Evolutionary conservation across 2,888 invertebrate species (phyloP), one percentile per base, ranked within the genome.

Genomic region (Coenonympha glycerion): DNA sequence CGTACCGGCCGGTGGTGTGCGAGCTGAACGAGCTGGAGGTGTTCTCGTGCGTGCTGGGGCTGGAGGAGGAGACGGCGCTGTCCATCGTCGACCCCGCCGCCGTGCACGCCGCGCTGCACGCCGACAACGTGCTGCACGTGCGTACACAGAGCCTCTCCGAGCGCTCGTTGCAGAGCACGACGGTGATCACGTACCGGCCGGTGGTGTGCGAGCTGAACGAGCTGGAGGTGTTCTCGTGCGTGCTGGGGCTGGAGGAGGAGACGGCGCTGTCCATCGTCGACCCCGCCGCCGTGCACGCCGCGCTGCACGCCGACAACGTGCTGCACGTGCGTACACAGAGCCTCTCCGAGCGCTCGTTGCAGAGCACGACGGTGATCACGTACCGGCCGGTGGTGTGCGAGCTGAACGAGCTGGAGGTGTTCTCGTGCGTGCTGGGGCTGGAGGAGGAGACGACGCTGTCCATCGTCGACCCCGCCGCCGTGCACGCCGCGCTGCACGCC

Each of bases 201-300:
- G 81, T 97, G 47, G 94, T 95, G 2, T 95, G 96, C 68, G 95
- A 94, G 73, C 88, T 98, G 46, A 95, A 94, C 69, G 93, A 94
- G 68, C 91, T 97, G 66, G 98, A 98, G 84, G 91, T 98, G 73
- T 98, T 97, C 83, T 97, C 97, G 2, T 95, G 96, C 75, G 92
- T 95, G 61, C 87, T 98, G 56, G 96, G 95, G 5, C 90, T 93
- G 65, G 97, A 98, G 85, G 95, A 96, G 57, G 95, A 95, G 71
- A 97, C 97, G 0, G 97, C 98, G 0, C 85, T 98, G 13, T 95
- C 97, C 26, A 98, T 98, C 65, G 94, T 98, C 48, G 97, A 97
- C 79, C 98, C 97, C 0, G 94, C 97, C 40, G 94, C 94, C 6
- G 89, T 97, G 30, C 93, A 92, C 68, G 88, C 94, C 47, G 92